Percentiles rank a stretch among this genome's conserved stretches.
Evolutionary conservation across 2,797 vertebrate species (phyloP).

Genomic region (Botia kubotai): DNA sequence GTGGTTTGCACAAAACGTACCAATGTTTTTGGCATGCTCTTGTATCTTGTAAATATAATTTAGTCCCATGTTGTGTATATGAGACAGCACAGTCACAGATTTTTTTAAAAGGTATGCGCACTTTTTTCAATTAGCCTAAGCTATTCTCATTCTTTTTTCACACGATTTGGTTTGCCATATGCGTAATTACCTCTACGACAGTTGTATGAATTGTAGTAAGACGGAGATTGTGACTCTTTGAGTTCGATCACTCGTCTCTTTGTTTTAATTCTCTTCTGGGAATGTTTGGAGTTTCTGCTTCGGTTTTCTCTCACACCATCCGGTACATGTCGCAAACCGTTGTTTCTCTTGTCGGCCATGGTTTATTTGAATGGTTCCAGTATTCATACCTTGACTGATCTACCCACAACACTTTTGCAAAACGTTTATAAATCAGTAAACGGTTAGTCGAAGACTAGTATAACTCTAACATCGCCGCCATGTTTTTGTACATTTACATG

Average conservation of each 20-base stretch:
- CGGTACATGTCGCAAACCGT: conserved; percentile 9
- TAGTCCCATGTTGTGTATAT: not conserved
- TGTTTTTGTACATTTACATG: conserved; percentile 18
- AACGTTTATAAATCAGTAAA: not conserved
- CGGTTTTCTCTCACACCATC: conserved; percentile 56
- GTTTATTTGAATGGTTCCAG: not conserved
- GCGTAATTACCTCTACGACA: conserved; percentile 57
- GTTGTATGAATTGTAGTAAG: conserved; percentile 14
- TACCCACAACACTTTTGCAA: not conserved
- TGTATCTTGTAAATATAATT: not conserved
- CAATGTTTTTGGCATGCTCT: not conserved
- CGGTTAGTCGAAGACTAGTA: not conserved
- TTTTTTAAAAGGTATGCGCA: too few relatives aligned
- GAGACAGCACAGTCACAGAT: too few relatives aligned
- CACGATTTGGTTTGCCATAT: not conserved
- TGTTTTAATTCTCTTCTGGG: conserved; percentile 46
- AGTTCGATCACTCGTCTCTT: conserved; percentile 32
- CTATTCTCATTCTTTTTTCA: not conserved
- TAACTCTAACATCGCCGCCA: conserved; percentile 43
- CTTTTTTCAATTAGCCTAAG: too few relatives aligned
- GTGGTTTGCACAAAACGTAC: not conserved
- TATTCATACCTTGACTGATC: conserved; percentile 5
- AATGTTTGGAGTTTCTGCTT: conserved; percentile 52
- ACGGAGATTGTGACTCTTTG: conserved; percentile 55
- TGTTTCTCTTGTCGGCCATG: conserved; percentile 61